Evolutionary conservation across 2,113 vertebrate genomes (phyloP).

Genomic region (Pterophyllum scalare): DNA sequence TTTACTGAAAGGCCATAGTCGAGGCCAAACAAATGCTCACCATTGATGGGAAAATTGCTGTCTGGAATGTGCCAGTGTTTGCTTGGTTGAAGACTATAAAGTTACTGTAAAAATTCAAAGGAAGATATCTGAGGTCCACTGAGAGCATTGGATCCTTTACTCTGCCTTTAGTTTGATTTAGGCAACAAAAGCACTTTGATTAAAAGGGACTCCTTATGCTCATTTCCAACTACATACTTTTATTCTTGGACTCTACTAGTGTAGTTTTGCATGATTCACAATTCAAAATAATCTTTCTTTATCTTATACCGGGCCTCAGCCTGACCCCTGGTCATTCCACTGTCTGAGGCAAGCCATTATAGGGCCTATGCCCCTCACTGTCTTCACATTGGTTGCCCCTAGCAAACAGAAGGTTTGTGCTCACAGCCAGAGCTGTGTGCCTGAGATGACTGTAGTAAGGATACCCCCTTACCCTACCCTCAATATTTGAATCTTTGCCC

Average conservation of each 20-base stretch:
- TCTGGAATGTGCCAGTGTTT: not conserved
- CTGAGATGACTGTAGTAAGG: not conserved
- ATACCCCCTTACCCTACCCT: not conserved
- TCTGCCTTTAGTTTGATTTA: not conserved
- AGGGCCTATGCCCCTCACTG: not conserved
- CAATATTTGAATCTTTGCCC: not conserved
- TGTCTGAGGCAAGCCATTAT: not conserved
- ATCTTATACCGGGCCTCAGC: not conserved
- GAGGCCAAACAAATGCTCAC: not conserved
- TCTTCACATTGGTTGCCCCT: not conserved
- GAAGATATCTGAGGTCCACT: not conserved
- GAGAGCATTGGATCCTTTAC: constrained; percentile 6
- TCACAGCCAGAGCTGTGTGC: not conserved
- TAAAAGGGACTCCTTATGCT: not conserved
- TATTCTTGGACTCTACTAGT: not conserved
- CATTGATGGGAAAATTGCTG: not conserved
- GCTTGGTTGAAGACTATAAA: not conserved
- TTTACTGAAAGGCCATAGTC: not conserved
- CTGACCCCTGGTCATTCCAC: not conserved
- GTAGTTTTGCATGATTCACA: not conserved
- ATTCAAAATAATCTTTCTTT: not conserved
- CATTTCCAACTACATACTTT: not conserved
- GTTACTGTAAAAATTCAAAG: not conserved
- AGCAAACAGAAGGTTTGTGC: not conserved
- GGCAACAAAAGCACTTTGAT: not conserved